Evolutionary conservation across 2,888 invertebrate species (phyloP), one percentile per base, ranked within the genome.

Genomic region (Lordiphosa andalusiaca): DNA sequence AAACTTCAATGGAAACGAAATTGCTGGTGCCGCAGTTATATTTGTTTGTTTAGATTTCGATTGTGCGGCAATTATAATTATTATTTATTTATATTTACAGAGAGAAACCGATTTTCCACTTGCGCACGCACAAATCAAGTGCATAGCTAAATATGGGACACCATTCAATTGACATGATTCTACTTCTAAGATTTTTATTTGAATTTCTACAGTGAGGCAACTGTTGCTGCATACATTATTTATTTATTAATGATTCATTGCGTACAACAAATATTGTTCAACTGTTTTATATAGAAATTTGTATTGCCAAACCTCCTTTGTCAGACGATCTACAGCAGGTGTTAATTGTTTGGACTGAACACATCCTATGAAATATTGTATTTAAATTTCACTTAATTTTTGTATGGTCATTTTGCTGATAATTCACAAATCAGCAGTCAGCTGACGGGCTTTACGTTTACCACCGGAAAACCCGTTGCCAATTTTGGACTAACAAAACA

Each of bases 91-190:
- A 30, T 19, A 30, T 35, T 25, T 19, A 30, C 35, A 37, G 25
- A 40, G n/a, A 6, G 25, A 40, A 10, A 6, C 5, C 6, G 36
- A 19, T 6, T 12, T 52, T 51, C 49, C 46, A 53, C 41, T 57
- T 53, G 53, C 21, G 48, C 52, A 64, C 64, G 55, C 61, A 53
- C 36, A 53, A 57, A 54, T 46, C 44, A 71, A 56, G 46, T 55
- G 66, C 52, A 55, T 67, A 63, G 61, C 58, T 61, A 57, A 73
- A 71, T 73, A 23, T 67, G 74, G 64, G 64, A 58, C 64, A 71
- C 46, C 40, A 54, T 52, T 69, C 64, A 71, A 71, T 70, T 64
- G 67, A 58, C 55, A 58, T 50, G 30, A 44, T 30, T 44, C 30
- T 16, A 44, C 10, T 44, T 4, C 12, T 3, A 2, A 13, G 5